Percentiles rank a stretch among this genome's conserved stretches.
These are phyloP conservation scores for Turnix velox DNA, from an alignment of 2,113 vertebrate species.

Conservation along the genomic window DNA sequence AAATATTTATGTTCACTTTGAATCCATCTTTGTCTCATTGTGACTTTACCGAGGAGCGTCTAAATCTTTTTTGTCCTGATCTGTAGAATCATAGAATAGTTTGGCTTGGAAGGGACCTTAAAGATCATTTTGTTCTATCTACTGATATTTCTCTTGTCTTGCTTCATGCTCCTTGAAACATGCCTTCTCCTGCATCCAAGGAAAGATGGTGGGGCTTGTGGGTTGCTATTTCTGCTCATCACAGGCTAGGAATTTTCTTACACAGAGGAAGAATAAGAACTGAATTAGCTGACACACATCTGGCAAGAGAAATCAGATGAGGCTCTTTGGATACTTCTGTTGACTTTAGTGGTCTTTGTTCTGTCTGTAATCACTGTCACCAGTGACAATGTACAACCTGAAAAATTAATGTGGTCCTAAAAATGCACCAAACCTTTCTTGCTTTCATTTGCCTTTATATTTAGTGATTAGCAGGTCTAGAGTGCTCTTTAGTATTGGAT, in stretches of 20 bases:
- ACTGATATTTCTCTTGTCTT: not conserved
- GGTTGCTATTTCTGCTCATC: not conserved
- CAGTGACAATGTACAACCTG: not conserved
- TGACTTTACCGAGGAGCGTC: not conserved
- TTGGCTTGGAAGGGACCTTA: too few species aligned
- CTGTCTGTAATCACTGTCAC: not conserved
- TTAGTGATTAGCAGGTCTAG: too few species aligned
- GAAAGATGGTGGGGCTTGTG: not conserved
- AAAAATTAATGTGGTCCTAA: not conserved
- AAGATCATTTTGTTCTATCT: not conserved
- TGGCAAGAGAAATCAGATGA: not conserved
- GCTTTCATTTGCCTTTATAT: not conserved
- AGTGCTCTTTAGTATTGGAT: too few species aligned
- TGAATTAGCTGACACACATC: not conserved
- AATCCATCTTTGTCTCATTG: not conserved
- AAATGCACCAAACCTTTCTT: not conserved
- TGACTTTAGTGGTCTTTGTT: not conserved
- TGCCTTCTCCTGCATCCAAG: not conserved
- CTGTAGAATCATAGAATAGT: too few species aligned
- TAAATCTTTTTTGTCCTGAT: not conserved
- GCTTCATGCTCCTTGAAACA: not conserved
- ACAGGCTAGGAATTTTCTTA: not conserved
- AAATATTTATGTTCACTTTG: not conserved
- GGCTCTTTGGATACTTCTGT: not conserved
- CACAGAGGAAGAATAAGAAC: not conserved